Base-by-base conservation (phyloP, 2,113 vertebrate species). In the Seriola aureovittata region DNA sequence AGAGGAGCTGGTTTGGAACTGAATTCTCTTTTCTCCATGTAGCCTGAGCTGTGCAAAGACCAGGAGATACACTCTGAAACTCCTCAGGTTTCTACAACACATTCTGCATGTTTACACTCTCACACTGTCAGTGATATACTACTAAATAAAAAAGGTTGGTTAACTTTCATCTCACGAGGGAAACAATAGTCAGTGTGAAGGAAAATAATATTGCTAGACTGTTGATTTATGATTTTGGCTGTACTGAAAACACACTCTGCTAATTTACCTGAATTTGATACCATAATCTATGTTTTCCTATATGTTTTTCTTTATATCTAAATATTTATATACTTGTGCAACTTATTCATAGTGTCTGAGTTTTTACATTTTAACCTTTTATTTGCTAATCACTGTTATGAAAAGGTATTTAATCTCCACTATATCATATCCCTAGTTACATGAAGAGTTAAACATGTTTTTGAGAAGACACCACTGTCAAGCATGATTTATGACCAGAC, bases 1-100 rank as follows among this genome's bases (percentile, higher is more conserved):
- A 36, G 81, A 89, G 80, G 82, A 93, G 81, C 86, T 93, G 90
- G 78, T 81, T 90, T 86, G 88, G 91, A 92, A 89, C 87, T 75
- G 65, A 82, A 73, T 75, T 82, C 71, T 78, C 60, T 79, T 83
- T 48, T 62, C 63, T 23, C 48, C 8, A 2, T 85, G 90, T 75
- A 84, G 79, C 71, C 75, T 59, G 73, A 87, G 82, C 84, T 71
- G 50, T 71, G 77, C 52, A 81, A 85, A 88, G 69, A 82, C 34
- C 78, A 86, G 59, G 71, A 66, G 48, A 76, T 40, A 82, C 78
- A 86, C 84, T 79, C 68, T 70, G 76, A 86, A 62, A 48, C 68
- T 34, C 9, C 88, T 89, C 80, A 21, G 50, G 88, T 92, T 89
- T 89, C 92, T 75, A 25, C 66, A 78, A 79, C 29, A 59, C 58